Evolutionary conservation across 2,113 vertebrate species (phyloP).

Genomic region (Solea senegalensis): DNA sequence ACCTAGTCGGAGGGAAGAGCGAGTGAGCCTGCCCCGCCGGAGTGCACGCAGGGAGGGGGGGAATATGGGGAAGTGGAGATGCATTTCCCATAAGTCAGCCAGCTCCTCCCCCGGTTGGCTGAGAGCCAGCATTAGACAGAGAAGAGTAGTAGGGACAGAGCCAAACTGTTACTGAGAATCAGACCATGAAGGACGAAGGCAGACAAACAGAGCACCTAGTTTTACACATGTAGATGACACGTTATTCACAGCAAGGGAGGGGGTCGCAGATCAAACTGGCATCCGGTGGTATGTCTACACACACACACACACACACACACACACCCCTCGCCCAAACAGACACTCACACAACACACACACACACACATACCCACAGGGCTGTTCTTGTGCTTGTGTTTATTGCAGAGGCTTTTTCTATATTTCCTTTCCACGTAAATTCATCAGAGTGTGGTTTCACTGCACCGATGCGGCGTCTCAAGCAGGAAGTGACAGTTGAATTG

Average conservation of each 20-base stretch:
- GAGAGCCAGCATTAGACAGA: slow-evolving; percentile 50
- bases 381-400: slow-evolving; percentile 49
- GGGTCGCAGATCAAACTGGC: slow-evolving; percentile 29
- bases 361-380: slow-evolving; percentile 7
- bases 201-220: slow-evolving; percentile 27
- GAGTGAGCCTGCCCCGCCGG: slow-evolving; percentile 21
- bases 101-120: slow-evolving; percentile 65
- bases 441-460: slow-evolving; percentile 65
- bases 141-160: slow-evolving; percentile 27
- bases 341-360: not conserved
- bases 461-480: no score
- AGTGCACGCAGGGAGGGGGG: slow-evolving; percentile 44
- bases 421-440: slow-evolving; percentile 62
- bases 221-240: slow-evolving; percentile 32
- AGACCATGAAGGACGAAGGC: slow-evolving; percentile 39
- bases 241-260: slow-evolving; percentile 16
- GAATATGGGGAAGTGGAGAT: slow-evolving; percentile 75
- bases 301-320: no score
- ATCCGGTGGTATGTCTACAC: slow-evolving; percentile 49
- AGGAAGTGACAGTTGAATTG: slow-evolving; percentile 57
- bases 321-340: not conserved
- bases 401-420: slow-evolving; percentile 36
- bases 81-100: slow-evolving; percentile 82
- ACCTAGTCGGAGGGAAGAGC: slow-evolving; percentile 42
- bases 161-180: slow-evolving; percentile 26